A percentile compares a stretch with the other conserved stretches of the same genome.
phyloP scores from a whole-genome alignment of 1,140 invertebrate species.

The Anastrepha obliqua region DNA sequence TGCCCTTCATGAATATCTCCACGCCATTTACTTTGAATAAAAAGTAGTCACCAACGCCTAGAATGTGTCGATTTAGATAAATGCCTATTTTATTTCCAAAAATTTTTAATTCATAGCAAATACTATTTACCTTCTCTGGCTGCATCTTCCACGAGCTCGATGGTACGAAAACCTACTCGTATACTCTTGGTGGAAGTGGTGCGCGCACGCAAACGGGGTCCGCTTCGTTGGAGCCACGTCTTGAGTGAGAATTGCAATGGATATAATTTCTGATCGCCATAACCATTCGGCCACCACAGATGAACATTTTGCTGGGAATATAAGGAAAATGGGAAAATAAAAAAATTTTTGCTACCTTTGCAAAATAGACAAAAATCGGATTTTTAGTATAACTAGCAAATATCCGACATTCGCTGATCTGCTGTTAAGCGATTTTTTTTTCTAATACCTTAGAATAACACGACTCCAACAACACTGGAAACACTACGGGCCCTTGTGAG shows the following conservation, averaged over 20 bases:
- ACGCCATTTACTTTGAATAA: conserved; percentile 92
- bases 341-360: not conserved
- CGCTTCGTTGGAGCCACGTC: conserved; percentile 61
- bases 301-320: conserved; percentile 75
- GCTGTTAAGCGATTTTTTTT: too few relatives aligned
- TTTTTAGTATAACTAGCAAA: too few relatives aligned
- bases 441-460: too few relatives aligned
- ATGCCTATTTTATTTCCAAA: not conserved
- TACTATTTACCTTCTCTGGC: conserved; percentile 72
- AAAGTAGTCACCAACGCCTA: conserved; percentile 84
- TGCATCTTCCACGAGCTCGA: conserved; percentile 85
- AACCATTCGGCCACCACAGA: conserved; percentile 97
- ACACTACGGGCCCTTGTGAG: too few relatives aligned
- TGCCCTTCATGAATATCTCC: conserved; percentile 96
- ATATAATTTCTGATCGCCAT: conserved; percentile 89
- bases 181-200: conserved; percentile 73
- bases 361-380: too few relatives aligned
- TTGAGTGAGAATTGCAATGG: conserved; percentile 77
- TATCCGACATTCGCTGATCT: too few relatives aligned
- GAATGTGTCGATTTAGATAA: not conserved
- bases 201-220: conserved; percentile 64
- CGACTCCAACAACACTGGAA: too few relatives aligned
- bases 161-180: conserved; percentile 89
- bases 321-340: not conserved
- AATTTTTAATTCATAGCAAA: conserved; percentile 48